Conservation (phyloP, 2,797 vertebrate species). For the Macrochelys suwanniensis region DNA sequence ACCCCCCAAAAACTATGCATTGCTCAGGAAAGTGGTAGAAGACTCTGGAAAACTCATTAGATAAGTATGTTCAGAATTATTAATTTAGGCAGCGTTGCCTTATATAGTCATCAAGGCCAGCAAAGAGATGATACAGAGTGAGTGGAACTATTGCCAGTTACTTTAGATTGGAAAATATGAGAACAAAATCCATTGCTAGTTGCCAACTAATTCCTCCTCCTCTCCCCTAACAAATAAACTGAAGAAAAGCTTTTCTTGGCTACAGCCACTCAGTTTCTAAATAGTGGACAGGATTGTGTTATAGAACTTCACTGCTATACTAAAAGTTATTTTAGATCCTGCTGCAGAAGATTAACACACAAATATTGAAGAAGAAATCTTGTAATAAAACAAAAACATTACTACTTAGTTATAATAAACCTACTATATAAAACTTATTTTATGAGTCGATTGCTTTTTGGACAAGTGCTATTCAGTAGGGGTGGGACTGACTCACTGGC, state of each 20-base stretch:
- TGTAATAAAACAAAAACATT: not conserved
- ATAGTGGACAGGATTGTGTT: not conserved
- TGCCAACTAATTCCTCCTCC: slow-evolving; percentile 76
- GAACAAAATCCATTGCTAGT: slow-evolving; percentile 65
- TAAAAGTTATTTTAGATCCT: slow-evolving; percentile 32
- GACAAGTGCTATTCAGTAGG: not conserved
- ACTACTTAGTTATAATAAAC: not conserved
- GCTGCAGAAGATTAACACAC: slow-evolving; percentile 24
- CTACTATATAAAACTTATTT: not conserved
- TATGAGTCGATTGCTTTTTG: not conserved
- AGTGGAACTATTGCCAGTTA: slow-evolving; percentile 77
- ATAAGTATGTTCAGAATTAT: slow-evolving; percentile 63
- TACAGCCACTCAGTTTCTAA: slow-evolving; percentile 48
- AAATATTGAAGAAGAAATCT: not conserved
- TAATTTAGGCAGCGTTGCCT: slow-evolving; percentile 75
- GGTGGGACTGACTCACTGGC: rapidly evolving
- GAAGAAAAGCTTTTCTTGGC: slow-evolving; percentile 36
- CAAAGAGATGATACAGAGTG: slow-evolving; percentile 72
- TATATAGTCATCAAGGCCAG: slow-evolving; percentile 78
- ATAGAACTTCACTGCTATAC: not conserved
- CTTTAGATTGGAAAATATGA: slow-evolving; percentile 82
- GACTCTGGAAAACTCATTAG: slow-evolving; percentile 69
- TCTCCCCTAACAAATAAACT: slow-evolving; percentile 63
- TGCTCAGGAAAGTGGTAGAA: slow-evolving; percentile 41
- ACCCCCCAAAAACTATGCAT: not conserved